A percentile compares a stretch with the other conserved stretches of the same genome.
phyloP scores from a whole-genome alignment of 1,140 invertebrate genomes.

The Drosophila novamexicana region DNA sequence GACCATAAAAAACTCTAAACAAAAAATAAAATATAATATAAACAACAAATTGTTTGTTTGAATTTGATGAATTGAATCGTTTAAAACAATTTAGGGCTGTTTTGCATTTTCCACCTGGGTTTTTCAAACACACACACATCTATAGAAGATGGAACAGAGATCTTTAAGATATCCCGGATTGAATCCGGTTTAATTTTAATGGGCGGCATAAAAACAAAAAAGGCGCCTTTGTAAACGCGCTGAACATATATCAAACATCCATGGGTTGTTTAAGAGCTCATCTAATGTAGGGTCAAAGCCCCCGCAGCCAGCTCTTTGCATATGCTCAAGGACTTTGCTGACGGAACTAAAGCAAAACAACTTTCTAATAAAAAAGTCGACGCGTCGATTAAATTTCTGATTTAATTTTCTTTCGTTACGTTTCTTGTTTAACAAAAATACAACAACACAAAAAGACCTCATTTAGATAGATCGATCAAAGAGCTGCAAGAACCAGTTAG shows the following conservation, averaged over 20 bases:
- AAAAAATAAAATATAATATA: constrained; percentile 8
- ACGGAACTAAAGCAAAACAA: constrained; percentile 75
- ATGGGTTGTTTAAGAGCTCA: constrained; percentile 31
- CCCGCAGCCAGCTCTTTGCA: constrained; percentile 32
- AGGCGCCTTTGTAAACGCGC: constrained; percentile 46
- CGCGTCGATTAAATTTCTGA: constrained; percentile 53
- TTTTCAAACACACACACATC: constrained; percentile 19
- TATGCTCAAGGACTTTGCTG: constrained; percentile 64
- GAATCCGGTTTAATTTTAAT: constrained; percentile 64
- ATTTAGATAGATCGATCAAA: constrained; percentile 29
- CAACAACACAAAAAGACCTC: constrained; percentile 1
- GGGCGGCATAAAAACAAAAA: constrained; percentile 36
- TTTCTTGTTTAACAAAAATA: constrained; percentile 17
- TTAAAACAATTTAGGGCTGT: constrained; percentile 65
- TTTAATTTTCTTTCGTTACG: constrained; percentile 69
- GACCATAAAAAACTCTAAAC: constrained; percentile 29
- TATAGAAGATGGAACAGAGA: constrained; percentile 39
- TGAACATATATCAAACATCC: constrained; percentile 55
- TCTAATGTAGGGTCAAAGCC: constrained; percentile 59
- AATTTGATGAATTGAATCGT: constrained; percentile 64
- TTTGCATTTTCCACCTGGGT: constrained; percentile 65
- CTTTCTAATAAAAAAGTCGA: constrained; percentile 75
- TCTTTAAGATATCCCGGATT: constrained; percentile 26
- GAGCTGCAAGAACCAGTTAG: constrained; percentile 62
- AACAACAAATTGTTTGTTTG: constrained; percentile 27